Base-by-base conservation (phyloP, 2,797 vertebrate species). In the Sebastes trivittatus region DNA sequence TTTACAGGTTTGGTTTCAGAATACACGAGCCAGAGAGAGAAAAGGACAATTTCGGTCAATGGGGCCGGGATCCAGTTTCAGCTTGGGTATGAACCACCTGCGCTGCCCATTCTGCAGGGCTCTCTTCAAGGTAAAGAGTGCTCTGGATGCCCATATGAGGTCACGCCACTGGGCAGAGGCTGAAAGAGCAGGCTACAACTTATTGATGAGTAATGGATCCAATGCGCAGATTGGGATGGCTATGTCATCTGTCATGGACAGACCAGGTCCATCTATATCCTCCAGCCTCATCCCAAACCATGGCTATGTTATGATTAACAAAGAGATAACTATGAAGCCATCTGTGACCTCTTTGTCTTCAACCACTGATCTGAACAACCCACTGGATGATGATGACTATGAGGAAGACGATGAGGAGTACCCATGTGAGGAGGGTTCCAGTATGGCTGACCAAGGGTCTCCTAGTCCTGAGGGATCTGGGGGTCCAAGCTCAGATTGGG, bases 151-250 rank as follows among this genome's bases (percentile, higher is more conserved):
- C 85, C 98, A 99, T 64, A 98, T 99, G 93, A 97, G 97, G 77
- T 99, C 98, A 75, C 97, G 98, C 18, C 98, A 99, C 89, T 99
- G 98, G 98, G 97, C 98, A 0, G 98, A 99, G 84, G 97, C 98
- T 81, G 98, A 98, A 95, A 96, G 97, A 93, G 97, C 97, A 29
- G 98, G 98, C 13, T 99, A 97, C 91, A 97, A 96, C 93, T 87
- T 99, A 87, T 96, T 96, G 0, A 92, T 97, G 79, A 96, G 94
- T 63, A 96, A 96, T 25, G 97, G 97, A 94, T 96, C 97, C 42
- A 94, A 93, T 22, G 97, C 97, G 68, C 97, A 96, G 1, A 96
- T 83, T 73, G 88, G 79, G 54, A 88, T 92, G 78, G 52, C 74
- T 36, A 59, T 89, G 82, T 83, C 94, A 81, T 89, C 91, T 72